Percentiles rank a stretch among this genome's conserved stretches.
These are phyloP conservation scores for Sphecodes monilicornis DNA, from an alignment of 2,888 invertebrate genomes.

Conservation along the genomic window DNA sequence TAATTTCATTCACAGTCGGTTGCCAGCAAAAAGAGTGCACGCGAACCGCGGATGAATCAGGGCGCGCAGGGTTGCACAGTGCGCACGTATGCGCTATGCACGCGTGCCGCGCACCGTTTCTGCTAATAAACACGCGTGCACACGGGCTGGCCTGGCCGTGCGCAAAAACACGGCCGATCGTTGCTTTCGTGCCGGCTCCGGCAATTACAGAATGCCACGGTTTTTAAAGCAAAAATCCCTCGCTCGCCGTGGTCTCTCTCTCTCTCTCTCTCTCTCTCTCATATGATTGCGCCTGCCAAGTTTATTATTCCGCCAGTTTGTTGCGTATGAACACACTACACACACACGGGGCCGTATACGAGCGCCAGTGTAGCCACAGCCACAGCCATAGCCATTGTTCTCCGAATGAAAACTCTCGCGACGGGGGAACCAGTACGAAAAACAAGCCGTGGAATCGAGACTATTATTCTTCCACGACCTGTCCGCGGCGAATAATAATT, in stretches of 20 bases:
- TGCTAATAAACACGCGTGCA: conserved; percentile 33
- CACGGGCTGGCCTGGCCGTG: background rate
- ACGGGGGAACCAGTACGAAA: conserved; percentile 37
- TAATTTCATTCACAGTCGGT: conserved; percentile 57
- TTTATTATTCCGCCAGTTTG: conserved; percentile 49
- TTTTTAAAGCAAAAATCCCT: conserved; percentile 66
- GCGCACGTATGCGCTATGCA: conserved; percentile 8
- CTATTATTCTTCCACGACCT: conserved; percentile 46
- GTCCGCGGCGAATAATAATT: conserved; percentile 54
- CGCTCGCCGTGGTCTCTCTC: conserved; percentile 23
- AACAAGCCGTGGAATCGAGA: conserved; percentile 51
- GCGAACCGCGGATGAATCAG: conserved; percentile 38
- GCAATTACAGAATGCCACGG: conserved; percentile 70
- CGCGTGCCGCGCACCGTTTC: conserved; percentile 22
- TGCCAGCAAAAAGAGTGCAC: conserved; percentile 18
- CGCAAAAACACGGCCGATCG: conserved; percentile 45
- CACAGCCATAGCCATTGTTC: conserved; percentile 55
- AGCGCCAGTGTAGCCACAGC: background rate
- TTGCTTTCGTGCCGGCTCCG: conserved; percentile 75
- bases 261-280: conserved; percentile 32
- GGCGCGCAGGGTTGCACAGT: conserved; percentile 16
- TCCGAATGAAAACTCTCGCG: conserved; percentile 37
- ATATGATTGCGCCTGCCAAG: conserved; percentile 21
- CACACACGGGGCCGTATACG: background rate
- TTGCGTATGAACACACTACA: conserved; percentile 3